These are phyloP conservation scores for Ischnura elegans DNA, from an alignment of 2,888 invertebrate genomes.

Conservation along the genomic window DNA sequence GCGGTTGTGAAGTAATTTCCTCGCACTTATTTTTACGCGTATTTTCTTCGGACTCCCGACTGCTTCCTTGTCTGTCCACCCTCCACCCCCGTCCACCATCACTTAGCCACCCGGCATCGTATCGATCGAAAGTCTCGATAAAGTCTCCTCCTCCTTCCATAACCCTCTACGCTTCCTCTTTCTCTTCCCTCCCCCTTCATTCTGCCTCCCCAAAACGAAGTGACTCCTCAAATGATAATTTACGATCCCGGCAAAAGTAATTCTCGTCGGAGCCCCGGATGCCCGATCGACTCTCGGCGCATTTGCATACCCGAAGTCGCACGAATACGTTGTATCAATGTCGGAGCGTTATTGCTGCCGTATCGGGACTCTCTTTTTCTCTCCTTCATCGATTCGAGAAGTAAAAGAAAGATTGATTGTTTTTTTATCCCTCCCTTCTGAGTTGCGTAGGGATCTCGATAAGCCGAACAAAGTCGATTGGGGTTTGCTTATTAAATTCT, in stretches of 20 bases:
- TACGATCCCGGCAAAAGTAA: constrained; percentile 23
- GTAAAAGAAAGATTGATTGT: background rate
- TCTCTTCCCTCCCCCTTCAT: background rate
- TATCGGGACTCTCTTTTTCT: constrained; percentile 9
- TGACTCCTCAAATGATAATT: constrained; percentile 38
- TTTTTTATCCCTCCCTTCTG: background rate
- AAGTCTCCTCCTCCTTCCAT: background rate
- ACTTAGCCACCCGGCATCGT: constrained; percentile 10
- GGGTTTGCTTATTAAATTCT: constrained; percentile 12
- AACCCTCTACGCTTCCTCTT: background rate
- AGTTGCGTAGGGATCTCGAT: background rate
- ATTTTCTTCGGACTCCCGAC: background rate
- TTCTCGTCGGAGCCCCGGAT: background rate
- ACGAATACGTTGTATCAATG: constrained; percentile 16
- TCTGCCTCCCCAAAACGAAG: background rate
- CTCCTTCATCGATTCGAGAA: background rate
- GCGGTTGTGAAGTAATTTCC: too few relatives aligned
- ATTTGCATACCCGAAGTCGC: constrained; percentile 28
- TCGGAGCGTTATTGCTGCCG: background rate
- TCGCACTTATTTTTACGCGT: too few relatives aligned
- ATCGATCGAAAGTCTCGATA: constrained; percentile 15
- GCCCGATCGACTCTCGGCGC: background rate
- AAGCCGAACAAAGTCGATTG: background rate
- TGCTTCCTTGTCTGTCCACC: background rate
- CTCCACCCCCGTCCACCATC: background rate